phyloP scores from a whole-genome alignment of 1,140 invertebrate genomes.

The Spodoptera frugiperda region DNA sequence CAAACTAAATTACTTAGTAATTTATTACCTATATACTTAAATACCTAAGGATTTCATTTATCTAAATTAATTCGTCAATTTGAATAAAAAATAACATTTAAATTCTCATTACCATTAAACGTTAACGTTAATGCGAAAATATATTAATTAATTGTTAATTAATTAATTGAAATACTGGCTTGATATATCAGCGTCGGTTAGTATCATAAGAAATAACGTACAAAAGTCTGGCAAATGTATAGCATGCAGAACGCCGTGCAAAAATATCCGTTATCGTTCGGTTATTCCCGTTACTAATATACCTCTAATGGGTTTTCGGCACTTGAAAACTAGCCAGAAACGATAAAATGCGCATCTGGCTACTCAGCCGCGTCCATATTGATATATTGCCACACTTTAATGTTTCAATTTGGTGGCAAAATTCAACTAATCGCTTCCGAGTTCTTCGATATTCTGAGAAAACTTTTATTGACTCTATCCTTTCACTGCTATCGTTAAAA shows the following conservation, averaged over 20 bases:
- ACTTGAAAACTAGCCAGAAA: conserved; percentile 84
- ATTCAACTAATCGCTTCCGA: conserved; percentile 63
- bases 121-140: too few relatives aligned
- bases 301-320: conserved; percentile 78
- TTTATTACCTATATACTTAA: too few relatives aligned
- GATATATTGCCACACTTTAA: conserved; percentile 77
- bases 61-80: too few relatives aligned
- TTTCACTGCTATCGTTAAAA: not conserved
- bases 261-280: conserved; percentile 71
- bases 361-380: conserved; percentile 67
- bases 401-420: conserved; percentile 71
- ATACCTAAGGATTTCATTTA: too few relatives aligned
- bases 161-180: too few relatives aligned
- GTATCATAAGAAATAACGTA: not conserved
- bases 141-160: too few relatives aligned
- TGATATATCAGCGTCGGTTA: too few relatives aligned
- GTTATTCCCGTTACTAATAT: conserved; percentile 73
- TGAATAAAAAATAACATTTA: too few relatives aligned
- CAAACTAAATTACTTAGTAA: too few relatives aligned
- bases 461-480: conserved; percentile 14
- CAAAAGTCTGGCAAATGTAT: not conserved
- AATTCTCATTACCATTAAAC: too few relatives aligned
- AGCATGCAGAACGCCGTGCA: conserved; percentile 52
- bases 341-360: conserved; percentile 80
- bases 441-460: conserved; percentile 39